phyloP scores from a whole-genome alignment of 1,140 invertebrate genomes.

The Calephelis nemesis region DNA sequence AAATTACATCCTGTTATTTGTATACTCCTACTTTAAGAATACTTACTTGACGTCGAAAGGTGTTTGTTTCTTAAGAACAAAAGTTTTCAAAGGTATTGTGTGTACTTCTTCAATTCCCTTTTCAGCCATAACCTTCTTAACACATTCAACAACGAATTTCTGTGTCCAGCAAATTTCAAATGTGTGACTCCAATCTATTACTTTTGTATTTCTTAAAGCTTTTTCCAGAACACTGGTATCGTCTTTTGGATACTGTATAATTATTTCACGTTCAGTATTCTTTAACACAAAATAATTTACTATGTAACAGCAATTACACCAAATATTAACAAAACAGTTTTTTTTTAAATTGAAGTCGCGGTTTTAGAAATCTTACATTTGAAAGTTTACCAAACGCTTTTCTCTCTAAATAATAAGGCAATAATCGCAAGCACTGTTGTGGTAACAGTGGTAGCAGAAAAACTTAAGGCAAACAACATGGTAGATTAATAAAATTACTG shows the following conservation, averaged over 20 bases:
- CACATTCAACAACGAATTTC: conserved; percentile 30
- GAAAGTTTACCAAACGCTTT: no score
- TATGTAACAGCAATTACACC: no score
- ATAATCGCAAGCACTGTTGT: no score
- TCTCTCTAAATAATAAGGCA: no score
- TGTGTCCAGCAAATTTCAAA: conserved; percentile 36
- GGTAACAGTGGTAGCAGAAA: no score
- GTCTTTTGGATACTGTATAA: conserved; percentile 42
- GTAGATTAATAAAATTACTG: no score
- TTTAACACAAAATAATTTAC: conserved; percentile 24
- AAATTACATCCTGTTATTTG: not conserved
- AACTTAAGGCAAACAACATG: no score
- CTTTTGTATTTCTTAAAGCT: conserved; percentile 40
- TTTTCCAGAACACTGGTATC: conserved; percentile 44
- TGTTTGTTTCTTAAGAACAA: conserved; percentile 32
- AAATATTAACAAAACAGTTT: no score
- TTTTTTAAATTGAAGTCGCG: no score
- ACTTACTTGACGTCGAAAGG: conserved; percentile 39
- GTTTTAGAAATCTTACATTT: no score
- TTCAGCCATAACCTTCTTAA: conserved; percentile 28
- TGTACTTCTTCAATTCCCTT: conserved; percentile 27
- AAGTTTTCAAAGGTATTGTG: conserved; percentile 28
- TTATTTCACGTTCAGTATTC: conserved; percentile 39
- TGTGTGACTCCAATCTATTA: conserved; percentile 41
- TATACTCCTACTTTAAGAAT: conserved; percentile 7